A percentile compares a stretch with the other conserved stretches of the same genome.
phyloP scores from a whole-genome alignment of 2,113 vertebrate species.

The Xenopus laevis region DNA sequence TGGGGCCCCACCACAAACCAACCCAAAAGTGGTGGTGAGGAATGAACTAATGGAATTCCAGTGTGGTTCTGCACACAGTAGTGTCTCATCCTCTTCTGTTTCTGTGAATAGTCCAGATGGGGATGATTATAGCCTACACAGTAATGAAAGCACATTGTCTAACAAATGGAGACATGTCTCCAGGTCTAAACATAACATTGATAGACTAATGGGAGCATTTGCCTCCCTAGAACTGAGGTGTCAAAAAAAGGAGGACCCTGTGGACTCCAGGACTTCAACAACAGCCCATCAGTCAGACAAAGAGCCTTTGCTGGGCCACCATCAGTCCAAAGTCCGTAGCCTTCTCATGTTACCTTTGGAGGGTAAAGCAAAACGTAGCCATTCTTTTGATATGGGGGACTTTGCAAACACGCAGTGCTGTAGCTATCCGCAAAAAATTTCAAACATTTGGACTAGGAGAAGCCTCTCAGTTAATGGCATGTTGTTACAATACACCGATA shows the following conservation, averaged over 20 bases:
- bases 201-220: slow-evolving; percentile 91
- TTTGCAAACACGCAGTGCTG: slow-evolving; percentile 75
- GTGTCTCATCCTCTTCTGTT: slow-evolving; percentile 84
- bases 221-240: slow-evolving; percentile 88
- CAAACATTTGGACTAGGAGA: slow-evolving; percentile 96
- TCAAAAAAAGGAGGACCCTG: slow-evolving; percentile 71
- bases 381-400: slow-evolving; percentile 96
- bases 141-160: slow-evolving; percentile 76
- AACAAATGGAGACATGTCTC: slow-evolving; percentile 78
- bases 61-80: slow-evolving; percentile 79
- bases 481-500: slow-evolving; percentile 82
- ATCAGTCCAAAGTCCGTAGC: slow-evolving; percentile 77
- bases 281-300: slow-evolving; percentile 75
- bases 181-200: slow-evolving; percentile 82
- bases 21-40: slow-evolving; percentile 79
- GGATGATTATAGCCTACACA: slow-evolving; percentile 69
- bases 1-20: slow-evolving; percentile 65
- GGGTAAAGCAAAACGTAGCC: slow-evolving; percentile 89
- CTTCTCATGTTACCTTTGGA: slow-evolving; percentile 86
- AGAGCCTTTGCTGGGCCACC: slow-evolving; percentile 87
- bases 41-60: slow-evolving; percentile 87
- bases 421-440: slow-evolving; percentile 83
- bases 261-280: slow-evolving; percentile 70
- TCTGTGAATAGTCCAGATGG: slow-evolving; percentile 75
- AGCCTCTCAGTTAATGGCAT: slow-evolving; percentile 95